Base-by-base conservation (phyloP, 1,140 invertebrate genomes). In the Bombus pyrosoma region DNA sequence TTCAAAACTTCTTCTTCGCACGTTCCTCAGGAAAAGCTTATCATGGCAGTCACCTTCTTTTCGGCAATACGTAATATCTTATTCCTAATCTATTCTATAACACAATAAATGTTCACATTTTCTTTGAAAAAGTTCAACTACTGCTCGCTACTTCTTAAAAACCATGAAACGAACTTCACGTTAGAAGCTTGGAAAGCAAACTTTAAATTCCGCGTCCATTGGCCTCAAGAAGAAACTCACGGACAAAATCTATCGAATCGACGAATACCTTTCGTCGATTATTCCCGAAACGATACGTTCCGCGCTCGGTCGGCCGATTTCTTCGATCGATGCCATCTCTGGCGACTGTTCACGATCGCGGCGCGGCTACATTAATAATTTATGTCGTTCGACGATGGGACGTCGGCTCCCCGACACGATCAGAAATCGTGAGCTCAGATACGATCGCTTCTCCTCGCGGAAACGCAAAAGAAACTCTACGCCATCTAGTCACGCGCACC, bases 361-460 rank as follows among this genome's bases (percentile, higher is more conserved):
- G 77, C 87, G 86, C 74, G 87, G 91, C 84, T 74, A 88, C 91
- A 92, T 92, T 91, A 92, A 92, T 93, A 93, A 92, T 93, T 93
- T 93, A 92, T 92, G 87, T 88, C 84, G 87, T 86, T 62, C 88
- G 71, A 89, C 89, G 88, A 92, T 91, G 91, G 72, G 79, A 86
- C 86, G 92, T 89, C 89, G 86, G 90, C n/a, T 82, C 80, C 77
- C 69, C 87, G 86, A 91, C 90, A 93, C 91, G 91, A 93, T 93
- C 92, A 83, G 89, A 88, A 92, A 91, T 92, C 91, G 91, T 93
- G 92, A 92, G 87, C 84, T 79, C 79, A 84, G 90, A 92, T 93
- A 91, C 82, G 85, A 92, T 92, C 91, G 81, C 28, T 69, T 81
- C 86, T 64, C 81, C 80, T 88, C 87, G 89, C 87, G 89, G 83